Conservation (phyloP, 2,113 vertebrate genomes). For the Irena cyanogastra region DNA sequence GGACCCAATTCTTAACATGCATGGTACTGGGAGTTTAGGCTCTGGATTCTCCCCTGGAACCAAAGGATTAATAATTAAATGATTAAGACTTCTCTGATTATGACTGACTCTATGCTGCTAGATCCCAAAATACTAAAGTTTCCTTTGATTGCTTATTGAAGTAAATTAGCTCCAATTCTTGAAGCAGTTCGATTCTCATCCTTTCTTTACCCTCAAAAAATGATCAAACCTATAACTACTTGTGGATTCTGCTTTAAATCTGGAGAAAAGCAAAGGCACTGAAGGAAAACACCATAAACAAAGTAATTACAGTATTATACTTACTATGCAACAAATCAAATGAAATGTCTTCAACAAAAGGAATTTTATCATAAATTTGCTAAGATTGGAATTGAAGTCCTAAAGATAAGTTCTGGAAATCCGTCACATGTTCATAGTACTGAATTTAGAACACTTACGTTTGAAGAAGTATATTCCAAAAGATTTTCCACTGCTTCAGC, state of each 20-base stretch:
- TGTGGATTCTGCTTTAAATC: neutral
- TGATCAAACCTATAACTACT: neutral
- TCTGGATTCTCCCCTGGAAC: neutral
- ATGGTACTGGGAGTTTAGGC: neutral
- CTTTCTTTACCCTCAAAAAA: neutral
- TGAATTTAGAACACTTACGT: neutral
- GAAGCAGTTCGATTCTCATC: neutral
- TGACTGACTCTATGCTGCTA: neutral
- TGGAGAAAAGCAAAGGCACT: neutral
- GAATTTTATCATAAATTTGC: neutral
- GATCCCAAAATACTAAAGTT: neutral
- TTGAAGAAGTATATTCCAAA: neutral
- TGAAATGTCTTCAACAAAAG: neutral
- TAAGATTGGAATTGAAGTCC: neutral
- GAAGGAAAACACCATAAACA: neutral
- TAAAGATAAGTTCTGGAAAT: neutral
- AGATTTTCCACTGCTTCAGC: neutral
- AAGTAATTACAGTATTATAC: neutral
- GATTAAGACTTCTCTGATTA: neutral
- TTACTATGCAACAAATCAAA: neutral
- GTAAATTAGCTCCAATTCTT: neutral
- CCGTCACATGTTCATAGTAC: fast-evolving
- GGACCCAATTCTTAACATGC: neutral
- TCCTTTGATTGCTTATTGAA: neutral
- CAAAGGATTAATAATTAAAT: neutral